Percentiles rank a stretch among this genome's conserved stretches.
Evolutionary conservation across 2,888 invertebrate species (phyloP).

Genomic region (Drosophila anomelani): DNA sequence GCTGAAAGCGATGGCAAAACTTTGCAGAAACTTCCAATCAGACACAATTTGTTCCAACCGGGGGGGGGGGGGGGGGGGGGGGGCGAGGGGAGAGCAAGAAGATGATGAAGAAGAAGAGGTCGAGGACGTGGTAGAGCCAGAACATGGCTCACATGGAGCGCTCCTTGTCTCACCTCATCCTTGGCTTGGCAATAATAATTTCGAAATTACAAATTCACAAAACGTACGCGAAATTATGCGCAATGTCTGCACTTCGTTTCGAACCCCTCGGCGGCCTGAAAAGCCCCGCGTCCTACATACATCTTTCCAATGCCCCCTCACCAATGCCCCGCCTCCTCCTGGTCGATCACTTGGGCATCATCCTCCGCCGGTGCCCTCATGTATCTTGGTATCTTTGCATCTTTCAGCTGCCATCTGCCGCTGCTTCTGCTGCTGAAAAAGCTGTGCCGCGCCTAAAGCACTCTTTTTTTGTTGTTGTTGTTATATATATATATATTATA

Average conservation of each 20-base stretch:
- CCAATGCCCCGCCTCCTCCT: slow-evolving; percentile 18
- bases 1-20: slow-evolving; percentile 40
- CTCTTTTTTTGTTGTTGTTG: slow-evolving; percentile 22
- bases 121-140: slow-evolving; percentile 7
- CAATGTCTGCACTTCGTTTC: slow-evolving; percentile 67
- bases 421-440: slow-evolving; percentile 53
- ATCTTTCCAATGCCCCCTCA: neutral
- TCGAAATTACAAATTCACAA: slow-evolving; percentile 82
- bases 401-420: slow-evolving; percentile 75
- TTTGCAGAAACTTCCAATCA: slow-evolving; percentile 70
- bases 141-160: slow-evolving; percentile 44
- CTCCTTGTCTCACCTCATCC: slow-evolving; percentile 41
- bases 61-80: slow-evolving; percentile 25
- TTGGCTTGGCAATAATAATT: slow-evolving; percentile 69
- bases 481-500: slow-evolving; percentile 30
- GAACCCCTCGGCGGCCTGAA: slow-evolving; percentile 1
- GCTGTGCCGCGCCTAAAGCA: slow-evolving; percentile 76
- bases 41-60: slow-evolving; percentile 60
- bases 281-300: slow-evolving; percentile 5
- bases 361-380: slow-evolving; percentile 22
- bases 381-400: slow-evolving; percentile 51
- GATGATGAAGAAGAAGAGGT: neutral
- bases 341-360: slow-evolving; percentile 30
- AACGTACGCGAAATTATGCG: slow-evolving; percentile 82
- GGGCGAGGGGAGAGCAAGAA: neutral